These are phyloP conservation scores for Alectoris magna DNA, from an alignment of 2,797 vertebrate genomes.

Conservation along the genomic window DNA sequence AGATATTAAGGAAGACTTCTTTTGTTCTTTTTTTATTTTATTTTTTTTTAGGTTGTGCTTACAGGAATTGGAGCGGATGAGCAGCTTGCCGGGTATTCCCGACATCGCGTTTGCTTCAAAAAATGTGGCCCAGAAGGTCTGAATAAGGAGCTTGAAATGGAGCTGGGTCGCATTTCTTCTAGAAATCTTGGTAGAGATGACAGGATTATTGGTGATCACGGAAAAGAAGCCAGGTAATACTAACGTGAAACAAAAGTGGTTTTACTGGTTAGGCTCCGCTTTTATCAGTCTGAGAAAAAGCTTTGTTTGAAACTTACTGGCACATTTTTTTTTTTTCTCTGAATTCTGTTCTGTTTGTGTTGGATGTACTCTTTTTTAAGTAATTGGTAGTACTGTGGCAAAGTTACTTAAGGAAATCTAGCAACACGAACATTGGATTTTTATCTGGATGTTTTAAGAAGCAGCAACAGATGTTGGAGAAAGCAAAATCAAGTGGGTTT, in stretches of 20 bases:
- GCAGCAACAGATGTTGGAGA: neutral
- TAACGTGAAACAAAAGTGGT: neutral
- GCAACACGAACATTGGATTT: neutral
- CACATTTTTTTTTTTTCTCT: neutral
- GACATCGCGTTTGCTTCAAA: conserved; percentile 88
- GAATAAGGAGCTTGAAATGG: conserved; percentile 89
- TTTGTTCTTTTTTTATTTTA: neutral
- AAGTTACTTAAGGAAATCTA: neutral
- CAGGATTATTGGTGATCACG: conserved; percentile 91
- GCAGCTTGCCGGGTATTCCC: conserved; percentile 95
- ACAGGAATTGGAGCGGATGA: conserved; percentile 96
- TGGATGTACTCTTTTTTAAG: neutral
- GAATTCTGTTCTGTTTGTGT: neutral
- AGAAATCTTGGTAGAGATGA: conserved; percentile 96
- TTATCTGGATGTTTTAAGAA: neutral
- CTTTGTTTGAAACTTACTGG: neutral
- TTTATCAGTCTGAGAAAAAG: neutral
- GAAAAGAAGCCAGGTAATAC: conserved; percentile 92
- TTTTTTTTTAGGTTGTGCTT: conserved; percentile 85
- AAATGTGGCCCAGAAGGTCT: conserved; percentile 84
- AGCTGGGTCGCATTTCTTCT: conserved; percentile 90
- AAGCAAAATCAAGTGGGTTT: neutral
- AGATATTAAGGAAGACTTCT: neutral
- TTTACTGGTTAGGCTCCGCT: neutral
- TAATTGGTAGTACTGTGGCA: neutral